Conservation (phyloP, 1,140 invertebrate species). For the Cyclina sinensis region DNA sequence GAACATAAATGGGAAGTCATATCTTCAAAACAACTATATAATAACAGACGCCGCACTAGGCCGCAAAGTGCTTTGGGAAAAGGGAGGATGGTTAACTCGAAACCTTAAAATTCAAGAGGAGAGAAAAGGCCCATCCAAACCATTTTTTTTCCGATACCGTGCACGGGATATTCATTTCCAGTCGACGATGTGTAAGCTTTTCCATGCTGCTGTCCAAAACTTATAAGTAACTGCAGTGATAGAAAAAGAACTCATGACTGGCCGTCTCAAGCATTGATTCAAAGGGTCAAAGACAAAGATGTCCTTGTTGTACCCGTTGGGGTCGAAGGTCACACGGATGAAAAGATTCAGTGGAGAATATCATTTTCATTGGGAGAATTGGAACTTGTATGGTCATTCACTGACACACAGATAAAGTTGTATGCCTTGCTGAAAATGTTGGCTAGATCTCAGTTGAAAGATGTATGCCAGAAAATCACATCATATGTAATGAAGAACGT, state of each 20-base stretch:
- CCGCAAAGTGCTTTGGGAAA: neutral
- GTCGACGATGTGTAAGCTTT: conserved; percentile 15
- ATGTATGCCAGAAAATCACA: neutral
- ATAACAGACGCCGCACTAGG: neutral
- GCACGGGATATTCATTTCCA: neutral
- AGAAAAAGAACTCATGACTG: neutral
- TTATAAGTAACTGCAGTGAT: neutral
- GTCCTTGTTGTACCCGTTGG: conserved; percentile 31
- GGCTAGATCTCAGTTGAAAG: neutral
- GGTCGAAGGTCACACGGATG: neutral
- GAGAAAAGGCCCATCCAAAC: neutral
- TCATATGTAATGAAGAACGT: conserved; percentile 49
- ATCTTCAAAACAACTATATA: neutral
- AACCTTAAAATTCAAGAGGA: neutral
- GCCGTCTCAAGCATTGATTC: neutral
- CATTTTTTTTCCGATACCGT: neutral
- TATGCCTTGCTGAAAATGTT: conserved; percentile 39
- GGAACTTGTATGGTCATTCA: conserved; percentile 17
- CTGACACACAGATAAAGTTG: conserved; percentile 36
- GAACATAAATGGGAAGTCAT: neutral
- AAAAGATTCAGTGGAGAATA: conserved; percentile 35
- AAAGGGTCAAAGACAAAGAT: neutral
- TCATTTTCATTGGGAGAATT: conserved; percentile 3
- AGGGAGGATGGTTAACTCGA: neutral
- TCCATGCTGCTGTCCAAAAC: neutral